Conservation (phyloP, 2,797 vertebrate genomes). For the Parauchenoglanis punctatus region DNA sequence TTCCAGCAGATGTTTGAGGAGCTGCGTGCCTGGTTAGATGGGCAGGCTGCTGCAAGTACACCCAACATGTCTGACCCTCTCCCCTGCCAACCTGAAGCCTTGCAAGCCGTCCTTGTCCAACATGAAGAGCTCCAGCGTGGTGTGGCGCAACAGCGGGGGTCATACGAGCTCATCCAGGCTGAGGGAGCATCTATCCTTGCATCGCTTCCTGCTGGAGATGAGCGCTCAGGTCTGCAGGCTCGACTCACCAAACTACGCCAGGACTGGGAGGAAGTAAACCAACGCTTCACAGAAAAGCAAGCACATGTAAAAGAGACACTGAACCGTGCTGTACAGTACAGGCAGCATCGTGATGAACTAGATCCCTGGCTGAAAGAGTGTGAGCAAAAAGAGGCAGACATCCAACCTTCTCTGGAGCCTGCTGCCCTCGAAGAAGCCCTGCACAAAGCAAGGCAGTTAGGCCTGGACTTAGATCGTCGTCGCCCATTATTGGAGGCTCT, state of each 20-base stretch:
- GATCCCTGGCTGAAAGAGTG: conserved; percentile 87
- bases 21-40: conserved; percentile 89
- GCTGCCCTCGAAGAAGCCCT: conserved; percentile 84
- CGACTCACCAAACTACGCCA: conserved; percentile 81
- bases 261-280: conserved; percentile 90
- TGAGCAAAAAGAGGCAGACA: conserved; percentile 76
- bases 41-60: conserved; percentile 74
- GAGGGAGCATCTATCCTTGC: conserved; percentile 88
- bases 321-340: conserved; percentile 87
- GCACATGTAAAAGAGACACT: conserved; percentile 82
- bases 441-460: conserved; percentile 82
- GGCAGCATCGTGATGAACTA: conserved; percentile 83
- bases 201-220: conserved; percentile 85
- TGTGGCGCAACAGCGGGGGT: conserved; percentile 89
- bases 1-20: conserved; percentile 99
- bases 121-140: conserved; percentile 89
- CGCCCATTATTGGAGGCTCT: conserved; percentile 86
- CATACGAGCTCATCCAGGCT: conserved; percentile 91
- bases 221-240: conserved; percentile 83
- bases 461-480: conserved; percentile 86
- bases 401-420: conserved; percentile 82
- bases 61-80: conserved; percentile 72
- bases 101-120: conserved; percentile 84
- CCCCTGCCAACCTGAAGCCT: conserved; percentile 82
- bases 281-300: conserved; percentile 78